Percentiles rank a stretch among this genome's conserved stretches.
Evolutionary conservation across 1,140 invertebrate genomes (phyloP).

Genomic region (Arctopsyche grandis): DNA sequence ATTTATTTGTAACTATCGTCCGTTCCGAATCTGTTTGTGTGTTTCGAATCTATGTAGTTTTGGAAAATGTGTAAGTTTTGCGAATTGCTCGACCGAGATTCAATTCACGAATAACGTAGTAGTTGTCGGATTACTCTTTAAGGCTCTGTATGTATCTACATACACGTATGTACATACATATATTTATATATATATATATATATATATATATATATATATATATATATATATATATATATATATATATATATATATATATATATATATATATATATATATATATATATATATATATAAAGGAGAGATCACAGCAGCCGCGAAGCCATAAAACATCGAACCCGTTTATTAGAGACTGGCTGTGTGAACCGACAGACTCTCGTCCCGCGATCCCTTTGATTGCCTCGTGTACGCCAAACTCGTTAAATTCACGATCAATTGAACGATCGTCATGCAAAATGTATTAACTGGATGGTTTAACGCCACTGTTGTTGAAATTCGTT

Average conservation of each 20-base stretch:
- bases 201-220: no score
- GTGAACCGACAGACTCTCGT: neutral
- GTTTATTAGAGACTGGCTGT: neutral
- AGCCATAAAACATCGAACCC: slow-evolving; percentile 19
- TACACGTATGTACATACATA: neutral
- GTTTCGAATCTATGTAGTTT: no score
- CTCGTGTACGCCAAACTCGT: neutral
- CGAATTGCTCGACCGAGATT: neutral
- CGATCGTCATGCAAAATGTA: no score
- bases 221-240: neutral
- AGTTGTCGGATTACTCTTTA: no score
- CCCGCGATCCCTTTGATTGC: slow-evolving; percentile 7
- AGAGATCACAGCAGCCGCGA: slow-evolving; percentile 11
- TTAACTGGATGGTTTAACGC: no score
- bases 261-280: no score
- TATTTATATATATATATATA: neutral
- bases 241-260: neutral
- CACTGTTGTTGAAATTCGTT: no score
- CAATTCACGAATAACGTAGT: neutral
- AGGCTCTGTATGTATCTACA: no score
- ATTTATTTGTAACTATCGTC: no score
- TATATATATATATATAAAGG: no score
- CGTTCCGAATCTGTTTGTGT: no score
- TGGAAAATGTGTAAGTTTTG: no score
- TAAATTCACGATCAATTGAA: neutral